Percentiles rank a stretch among this genome's conserved stretches.
These are phyloP conservation scores for Mythimna pallens DNA, from an alignment of 2,888 invertebrate species.

Conservation along the genomic window DNA sequence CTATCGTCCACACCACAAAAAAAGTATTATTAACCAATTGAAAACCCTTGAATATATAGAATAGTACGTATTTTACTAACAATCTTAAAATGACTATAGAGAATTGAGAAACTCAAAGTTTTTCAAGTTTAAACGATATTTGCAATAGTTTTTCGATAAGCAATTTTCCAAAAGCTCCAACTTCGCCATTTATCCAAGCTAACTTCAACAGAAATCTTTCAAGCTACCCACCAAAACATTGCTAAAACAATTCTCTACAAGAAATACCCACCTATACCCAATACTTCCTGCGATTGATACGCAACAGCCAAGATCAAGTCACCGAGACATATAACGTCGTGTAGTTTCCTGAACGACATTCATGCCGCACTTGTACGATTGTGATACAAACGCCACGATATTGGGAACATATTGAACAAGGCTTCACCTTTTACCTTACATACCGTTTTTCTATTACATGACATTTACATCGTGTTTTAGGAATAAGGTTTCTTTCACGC, in stretches of 20 bases:
- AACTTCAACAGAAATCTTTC: constrained; percentile 7
- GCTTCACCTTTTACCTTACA: constrained; percentile 41
- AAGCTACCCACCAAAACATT: background rate
- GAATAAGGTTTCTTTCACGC: constrained; percentile 40
- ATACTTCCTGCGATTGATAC: constrained; percentile 29
- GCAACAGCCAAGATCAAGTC: constrained; percentile 17
- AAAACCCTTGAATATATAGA: too few species aligned
- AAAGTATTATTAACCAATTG: too few species aligned
- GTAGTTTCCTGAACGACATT: constrained; percentile 48
- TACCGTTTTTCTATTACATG: constrained; percentile 36
- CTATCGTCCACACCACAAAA: too few species aligned
- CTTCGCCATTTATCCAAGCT: too few species aligned
- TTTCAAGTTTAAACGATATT: too few species aligned
- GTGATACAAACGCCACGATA: constrained; percentile 51
- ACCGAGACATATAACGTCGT: constrained; percentile 34
- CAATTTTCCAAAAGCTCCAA: too few species aligned
- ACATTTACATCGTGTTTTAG: constrained; percentile 50
- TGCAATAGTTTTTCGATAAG: too few species aligned
- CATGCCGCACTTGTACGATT: constrained; percentile 40
- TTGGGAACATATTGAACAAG: constrained; percentile 49
- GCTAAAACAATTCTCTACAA: constrained; percentile 10
- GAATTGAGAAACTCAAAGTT: too few species aligned
- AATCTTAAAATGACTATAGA: too few species aligned
- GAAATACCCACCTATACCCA: background rate
- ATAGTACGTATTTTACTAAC: too few species aligned